A percentile compares a stretch with the other conserved stretches of the same genome.
Conservation (phyloP, 2,113 vertebrate species). For the Lamprologus speciosus region DNA sequence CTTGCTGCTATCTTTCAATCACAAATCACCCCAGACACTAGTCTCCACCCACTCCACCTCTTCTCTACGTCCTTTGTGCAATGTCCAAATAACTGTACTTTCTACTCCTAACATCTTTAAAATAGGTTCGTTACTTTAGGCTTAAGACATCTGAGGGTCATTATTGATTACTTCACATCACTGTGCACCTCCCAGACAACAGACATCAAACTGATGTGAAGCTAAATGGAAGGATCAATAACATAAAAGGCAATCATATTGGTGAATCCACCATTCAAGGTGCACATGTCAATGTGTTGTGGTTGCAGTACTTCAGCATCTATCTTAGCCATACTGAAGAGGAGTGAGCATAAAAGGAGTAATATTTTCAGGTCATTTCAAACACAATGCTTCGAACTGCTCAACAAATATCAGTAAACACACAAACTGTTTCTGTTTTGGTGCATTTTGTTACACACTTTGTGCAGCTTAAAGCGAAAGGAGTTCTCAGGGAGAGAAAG, state of each 20-base stretch:
- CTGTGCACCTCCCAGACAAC: neutral
- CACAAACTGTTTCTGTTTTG: neutral
- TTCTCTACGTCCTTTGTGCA: neutral
- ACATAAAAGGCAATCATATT: neutral
- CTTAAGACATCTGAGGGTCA: neutral
- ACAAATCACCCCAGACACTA: neutral
- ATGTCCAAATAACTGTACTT: neutral
- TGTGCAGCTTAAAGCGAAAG: neutral
- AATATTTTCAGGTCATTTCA: neutral
- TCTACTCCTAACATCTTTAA: neutral
- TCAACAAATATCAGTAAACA: neutral
- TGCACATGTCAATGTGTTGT: neutral
- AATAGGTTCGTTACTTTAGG: neutral
- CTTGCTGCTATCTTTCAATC: neutral
- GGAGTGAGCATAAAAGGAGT: neutral
- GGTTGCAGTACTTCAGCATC: neutral
- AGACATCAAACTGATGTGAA: neutral
- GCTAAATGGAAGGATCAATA: neutral
- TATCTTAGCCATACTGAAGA: neutral
- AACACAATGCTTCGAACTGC: neutral
- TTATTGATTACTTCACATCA: neutral
- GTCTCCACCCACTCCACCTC: neutral
- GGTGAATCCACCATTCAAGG: neutral
- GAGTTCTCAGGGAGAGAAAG: neutral
- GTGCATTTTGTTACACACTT: neutral